phyloP scores from a whole-genome alignment of 2,113 vertebrate genomes.

The Lagopus muta region DNA sequence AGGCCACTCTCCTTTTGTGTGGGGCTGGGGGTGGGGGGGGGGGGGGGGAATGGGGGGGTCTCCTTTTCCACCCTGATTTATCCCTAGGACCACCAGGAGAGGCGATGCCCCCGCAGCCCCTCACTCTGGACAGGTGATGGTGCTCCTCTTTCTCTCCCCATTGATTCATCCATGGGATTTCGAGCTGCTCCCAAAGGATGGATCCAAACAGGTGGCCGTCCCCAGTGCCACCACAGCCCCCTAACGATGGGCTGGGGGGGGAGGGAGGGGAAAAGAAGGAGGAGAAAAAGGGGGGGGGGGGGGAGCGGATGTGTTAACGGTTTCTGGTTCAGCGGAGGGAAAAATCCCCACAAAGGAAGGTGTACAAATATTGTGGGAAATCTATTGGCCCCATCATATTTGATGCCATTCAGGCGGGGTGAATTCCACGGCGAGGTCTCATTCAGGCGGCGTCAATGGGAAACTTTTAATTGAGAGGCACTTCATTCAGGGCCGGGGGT shows the following conservation, averaged over 20 bases:
- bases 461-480: constrained; percentile 94
- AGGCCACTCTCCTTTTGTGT: neutral
- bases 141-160: neutral
- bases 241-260: constrained; percentile 69
- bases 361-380: constrained; percentile 97
- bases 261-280: too few relatives aligned
- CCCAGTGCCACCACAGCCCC: constrained; percentile 48
- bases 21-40: neutral
- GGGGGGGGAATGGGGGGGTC: neutral
- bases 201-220: constrained; percentile 82
- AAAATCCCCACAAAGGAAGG: constrained; percentile 91
- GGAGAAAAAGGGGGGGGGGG: neutral
- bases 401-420: constrained; percentile 88
- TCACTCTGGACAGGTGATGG: neutral
- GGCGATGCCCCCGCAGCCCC: neutral
- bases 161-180: neutral
- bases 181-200: constrained; percentile 9
- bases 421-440: constrained; percentile 87
- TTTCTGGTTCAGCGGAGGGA: constrained; percentile 93
- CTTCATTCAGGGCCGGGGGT: constrained; percentile 86
- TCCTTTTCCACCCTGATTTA: neutral
- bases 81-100: neutral
- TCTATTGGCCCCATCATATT: constrained; percentile 87
- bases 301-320: constrained; percentile 92
- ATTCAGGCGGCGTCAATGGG: constrained; percentile 90